Evolutionary conservation across 2,113 vertebrate species (phyloP), one percentile per base, ranked within the genome.

Genomic region (Esox niger): DNA sequence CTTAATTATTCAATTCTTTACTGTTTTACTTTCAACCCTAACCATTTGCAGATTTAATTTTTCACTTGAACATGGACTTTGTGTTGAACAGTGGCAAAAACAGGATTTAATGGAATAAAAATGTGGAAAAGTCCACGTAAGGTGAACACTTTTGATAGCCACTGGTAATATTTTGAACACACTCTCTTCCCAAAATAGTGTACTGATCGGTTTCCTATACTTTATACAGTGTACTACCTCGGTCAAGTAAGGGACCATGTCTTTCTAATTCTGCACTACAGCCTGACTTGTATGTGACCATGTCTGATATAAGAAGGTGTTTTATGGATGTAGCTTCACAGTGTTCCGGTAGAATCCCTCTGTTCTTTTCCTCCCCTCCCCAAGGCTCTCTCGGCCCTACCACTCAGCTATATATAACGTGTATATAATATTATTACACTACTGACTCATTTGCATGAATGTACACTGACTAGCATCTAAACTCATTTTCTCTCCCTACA

Each of bases 401-500:
- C n/a, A n/a, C n/a, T n/a, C n/a, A n/a, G n/a, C n/a, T n/a, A n/a
- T n/a, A n/a, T n/a, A n/a, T n/a, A n/a, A n/a, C n/a, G n/a, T n/a
- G n/a, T n/a, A n/a, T n/a, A n/a, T n/a, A n/a, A n/a, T n/a, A n/a
- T n/a, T 74, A 85, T 70, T 31, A 35, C 80, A 82, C 35, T 70
- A 71, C 63, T 77, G 55, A 57, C 56, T 59, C 27, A 68, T 38
- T 70, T 77, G 77, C 79, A 86, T 87, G 13, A 76, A 81, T 74
- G 35, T 73, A 67, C 61, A 80, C 84, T 85, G 78, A 77, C 74
- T 83, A 83, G 77, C 78, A 78, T 87, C 66, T 68, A 70, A 78
- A 52, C 75, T 70, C 69, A 80, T 82, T 57, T 13, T 1, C 72
- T 74, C 69, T 69, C 49, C 52, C 68, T 74, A 65, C 64, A 76